phyloP scores from a whole-genome alignment of 1,140 invertebrate genomes.

The Hycleus phaleratus region DNA sequence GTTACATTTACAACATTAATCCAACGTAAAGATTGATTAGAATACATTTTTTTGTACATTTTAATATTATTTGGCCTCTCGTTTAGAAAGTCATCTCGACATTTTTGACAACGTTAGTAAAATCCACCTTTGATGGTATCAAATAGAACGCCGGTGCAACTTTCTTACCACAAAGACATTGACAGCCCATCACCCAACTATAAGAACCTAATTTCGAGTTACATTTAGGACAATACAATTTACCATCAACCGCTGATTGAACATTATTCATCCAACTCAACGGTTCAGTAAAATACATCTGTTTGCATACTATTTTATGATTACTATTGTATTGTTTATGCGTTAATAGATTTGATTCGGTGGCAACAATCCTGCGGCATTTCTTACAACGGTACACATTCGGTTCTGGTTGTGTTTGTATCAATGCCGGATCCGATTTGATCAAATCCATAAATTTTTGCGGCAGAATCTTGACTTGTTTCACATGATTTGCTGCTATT shows the following conservation, averaged over 20 bases:
- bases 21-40: no score
- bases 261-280: conserved; percentile 74
- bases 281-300: conserved; percentile 74
- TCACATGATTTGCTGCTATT: conserved; percentile 70
- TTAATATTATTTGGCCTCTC: neutral
- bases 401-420: conserved; percentile 66
- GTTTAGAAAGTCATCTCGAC: conserved; percentile 70
- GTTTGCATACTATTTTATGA: conserved; percentile 47
- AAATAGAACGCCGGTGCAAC: conserved; percentile 80
- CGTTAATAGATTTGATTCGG: conserved; percentile 65
- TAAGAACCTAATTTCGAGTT: conserved; percentile 71
- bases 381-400: conserved; percentile 73
- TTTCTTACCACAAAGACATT: conserved; percentile 76
- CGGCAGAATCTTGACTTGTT: conserved; percentile 75
- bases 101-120: conserved; percentile 78
- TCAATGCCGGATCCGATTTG: conserved; percentile 70
- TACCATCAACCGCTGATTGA: conserved; percentile 55
- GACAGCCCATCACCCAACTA: conserved; percentile 76
- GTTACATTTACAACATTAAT: no score
- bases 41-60: no score
- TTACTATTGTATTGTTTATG: conserved; percentile 47
- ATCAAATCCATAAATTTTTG: conserved; percentile 67
- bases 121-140: conserved; percentile 78
- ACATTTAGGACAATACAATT: conserved; percentile 78
- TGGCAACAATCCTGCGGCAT: conserved; percentile 70